A percentile compares a stretch with the other conserved stretches of the same genome.
Evolutionary conservation across 2,797 vertebrate genomes (phyloP).

Genomic region (Sebastes cheni): DNA sequence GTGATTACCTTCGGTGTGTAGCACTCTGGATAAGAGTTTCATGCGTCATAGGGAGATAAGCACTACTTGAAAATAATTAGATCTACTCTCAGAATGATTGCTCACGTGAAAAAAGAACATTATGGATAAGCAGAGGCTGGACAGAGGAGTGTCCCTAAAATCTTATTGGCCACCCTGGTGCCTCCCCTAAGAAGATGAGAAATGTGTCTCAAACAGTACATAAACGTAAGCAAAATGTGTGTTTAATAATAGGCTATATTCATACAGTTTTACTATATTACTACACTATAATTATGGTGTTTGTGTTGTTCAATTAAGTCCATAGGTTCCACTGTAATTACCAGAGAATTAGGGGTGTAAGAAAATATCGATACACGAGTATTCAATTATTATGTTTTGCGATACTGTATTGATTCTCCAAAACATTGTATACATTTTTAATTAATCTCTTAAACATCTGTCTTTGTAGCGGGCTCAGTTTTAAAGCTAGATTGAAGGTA

Average conservation of each 20-base stretch:
- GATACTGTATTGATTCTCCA: too few species aligned
- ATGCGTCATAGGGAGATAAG: slow-evolving; percentile 37
- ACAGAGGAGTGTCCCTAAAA: neutral
- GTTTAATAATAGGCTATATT: neutral
- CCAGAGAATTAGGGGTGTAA: neutral
- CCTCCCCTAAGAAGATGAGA: neutral
- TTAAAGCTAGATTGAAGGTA: too few species aligned
- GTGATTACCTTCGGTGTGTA: slow-evolving; percentile 36
- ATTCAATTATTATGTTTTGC: too few species aligned
- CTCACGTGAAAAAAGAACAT: slow-evolving; percentile 10
- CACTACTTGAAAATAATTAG: slow-evolving; percentile 45
- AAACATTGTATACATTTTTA: too few species aligned
- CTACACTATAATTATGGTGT: neutral
- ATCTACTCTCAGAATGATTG: slow-evolving; percentile 26
- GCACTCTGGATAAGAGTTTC: slow-evolving; percentile 9
- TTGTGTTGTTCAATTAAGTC: neutral
- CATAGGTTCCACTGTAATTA: neutral
- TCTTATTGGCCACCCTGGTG: neutral
- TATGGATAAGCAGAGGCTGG: neutral
- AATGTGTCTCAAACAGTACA: neutral
- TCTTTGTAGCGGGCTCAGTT: too few species aligned
- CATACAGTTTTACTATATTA: neutral
- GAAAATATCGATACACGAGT: too few species aligned
- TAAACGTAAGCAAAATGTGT: neutral
- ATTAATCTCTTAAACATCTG: too few species aligned